These are phyloP conservation scores for Brienomyrus longianalis DNA, from an alignment of 2,113 vertebrate species.

Conservation along the genomic window DNA sequence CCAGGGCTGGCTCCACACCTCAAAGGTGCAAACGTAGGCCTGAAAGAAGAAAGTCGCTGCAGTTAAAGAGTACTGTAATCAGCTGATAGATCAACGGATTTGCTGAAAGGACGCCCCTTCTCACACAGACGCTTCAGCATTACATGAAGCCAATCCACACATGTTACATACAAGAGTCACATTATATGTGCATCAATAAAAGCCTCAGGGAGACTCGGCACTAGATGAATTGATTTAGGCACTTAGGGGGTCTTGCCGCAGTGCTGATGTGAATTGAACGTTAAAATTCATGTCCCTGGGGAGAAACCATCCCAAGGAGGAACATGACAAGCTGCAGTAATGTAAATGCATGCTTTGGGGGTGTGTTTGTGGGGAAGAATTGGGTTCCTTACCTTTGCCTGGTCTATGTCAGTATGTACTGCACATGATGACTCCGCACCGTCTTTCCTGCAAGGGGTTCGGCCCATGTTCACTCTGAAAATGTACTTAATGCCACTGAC, in stretches of 20 bases:
- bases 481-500: conserved; percentile 48
- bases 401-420: accelerated
- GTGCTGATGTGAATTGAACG: background rate
- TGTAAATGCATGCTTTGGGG: background rate
- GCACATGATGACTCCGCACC: background rate
- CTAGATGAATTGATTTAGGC: background rate
- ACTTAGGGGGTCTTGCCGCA: background rate
- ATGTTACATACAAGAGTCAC: background rate
- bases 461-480: conserved; percentile 46
- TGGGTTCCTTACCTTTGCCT: conserved; percentile 30
- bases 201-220: background rate
- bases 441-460: conserved; percentile 48
- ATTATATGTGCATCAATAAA: background rate
- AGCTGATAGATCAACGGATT: too few species aligned
- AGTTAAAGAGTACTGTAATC: background rate
- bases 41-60: conserved; percentile 24
- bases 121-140: background rate
- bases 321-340: background rate
- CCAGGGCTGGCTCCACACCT: conserved; percentile 52
- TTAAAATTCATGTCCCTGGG: background rate
- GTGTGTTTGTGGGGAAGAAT: background rate
- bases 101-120: background rate
- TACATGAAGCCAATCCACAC: background rate
- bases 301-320: background rate
- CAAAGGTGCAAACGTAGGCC: conserved; percentile 45